phyloP scores from a whole-genome alignment of 2,888 invertebrate species.

The Pristionchus fissidentatus region DNA sequence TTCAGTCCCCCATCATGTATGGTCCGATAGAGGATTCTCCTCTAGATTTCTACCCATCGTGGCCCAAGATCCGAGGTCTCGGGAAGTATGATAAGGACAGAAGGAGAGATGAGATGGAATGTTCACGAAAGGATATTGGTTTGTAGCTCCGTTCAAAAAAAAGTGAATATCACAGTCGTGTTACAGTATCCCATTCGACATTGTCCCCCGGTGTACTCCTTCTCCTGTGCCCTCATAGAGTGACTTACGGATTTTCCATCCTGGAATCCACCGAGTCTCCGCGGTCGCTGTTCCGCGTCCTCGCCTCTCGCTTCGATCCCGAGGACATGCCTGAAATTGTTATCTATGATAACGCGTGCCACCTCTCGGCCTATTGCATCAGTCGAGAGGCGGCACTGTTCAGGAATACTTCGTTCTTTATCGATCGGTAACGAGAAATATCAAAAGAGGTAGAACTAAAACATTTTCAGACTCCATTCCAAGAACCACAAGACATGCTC shows the following conservation, averaged over 20 bases:
- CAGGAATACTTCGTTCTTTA: background rate
- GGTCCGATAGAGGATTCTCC: background rate
- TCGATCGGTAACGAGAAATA: background rate
- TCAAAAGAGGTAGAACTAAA: no score
- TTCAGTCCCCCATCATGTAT: background rate
- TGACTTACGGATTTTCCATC: background rate
- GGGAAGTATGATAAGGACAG: background rate
- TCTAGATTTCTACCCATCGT: background rate
- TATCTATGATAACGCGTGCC: background rate
- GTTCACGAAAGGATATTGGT: background rate
- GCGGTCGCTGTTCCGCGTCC: background rate
- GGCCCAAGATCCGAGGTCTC: background rate
- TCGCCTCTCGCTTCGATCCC: slow-evolving; percentile 1
- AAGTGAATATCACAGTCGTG: no score
- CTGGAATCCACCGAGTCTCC: background rate
- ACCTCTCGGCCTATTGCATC: background rate
- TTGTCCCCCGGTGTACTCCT: background rate
- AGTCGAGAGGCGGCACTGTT: background rate
- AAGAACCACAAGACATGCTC: slow-evolving; percentile 10
- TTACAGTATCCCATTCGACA: background rate
- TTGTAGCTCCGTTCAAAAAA: background rate
- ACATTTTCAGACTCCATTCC: background rate
- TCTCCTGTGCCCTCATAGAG: background rate
- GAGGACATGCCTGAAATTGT: background rate
- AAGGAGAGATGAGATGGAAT: slow-evolving; percentile 7